A percentile compares a stretch with the other conserved stretches of the same genome.
phyloP scores from a whole-genome alignment of 2,797 vertebrate genomes.

The Morus bassanus region DNA sequence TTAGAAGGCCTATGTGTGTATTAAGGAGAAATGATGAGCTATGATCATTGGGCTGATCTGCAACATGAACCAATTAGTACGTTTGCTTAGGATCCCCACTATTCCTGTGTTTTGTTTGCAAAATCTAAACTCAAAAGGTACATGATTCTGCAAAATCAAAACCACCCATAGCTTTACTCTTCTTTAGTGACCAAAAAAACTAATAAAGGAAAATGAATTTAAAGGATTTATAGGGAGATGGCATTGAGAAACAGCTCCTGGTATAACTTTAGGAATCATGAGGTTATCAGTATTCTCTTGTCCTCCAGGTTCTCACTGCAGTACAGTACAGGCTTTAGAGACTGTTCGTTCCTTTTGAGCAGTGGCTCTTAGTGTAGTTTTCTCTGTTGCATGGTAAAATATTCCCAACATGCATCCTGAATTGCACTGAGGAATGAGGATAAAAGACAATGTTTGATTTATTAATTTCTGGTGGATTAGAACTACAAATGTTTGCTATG shows the following conservation, averaged over 20 bases:
- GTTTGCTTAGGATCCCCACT: not conserved
- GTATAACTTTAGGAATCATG: conserved; percentile 1
- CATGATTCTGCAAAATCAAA: not conserved
- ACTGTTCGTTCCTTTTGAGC: conserved; percentile 29
- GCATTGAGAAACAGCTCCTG: conserved; percentile 2
- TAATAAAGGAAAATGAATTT: conserved; percentile 60
- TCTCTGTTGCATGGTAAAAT: conserved; percentile 58
- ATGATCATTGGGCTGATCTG: not conserved
- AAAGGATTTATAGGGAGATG: conserved; percentile 43
- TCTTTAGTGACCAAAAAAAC: conserved; percentile 1
- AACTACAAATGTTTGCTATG: conserved; percentile 82
- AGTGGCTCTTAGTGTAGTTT: conserved; percentile 24
- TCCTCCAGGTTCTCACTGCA: conserved; percentile 18
- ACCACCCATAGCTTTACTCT: not conserved
- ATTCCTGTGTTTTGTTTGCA: not conserved
- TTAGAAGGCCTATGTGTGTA: not conserved
- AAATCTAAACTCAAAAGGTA: not conserved
- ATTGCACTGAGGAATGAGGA: conserved; percentile 71
- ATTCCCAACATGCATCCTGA: conserved; percentile 70
- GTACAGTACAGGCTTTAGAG: not conserved
- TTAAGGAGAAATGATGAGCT: not conserved
- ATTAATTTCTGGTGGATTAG: conserved; percentile 82
- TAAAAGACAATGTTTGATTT: conserved; percentile 80
- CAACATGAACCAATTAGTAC: not conserved
- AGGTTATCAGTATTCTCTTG: not conserved